Percentiles rank a stretch among this genome's conserved stretches.
phyloP scores from a whole-genome alignment of 2,113 vertebrate genomes.

The Gallinago paraguaiae region DNA sequence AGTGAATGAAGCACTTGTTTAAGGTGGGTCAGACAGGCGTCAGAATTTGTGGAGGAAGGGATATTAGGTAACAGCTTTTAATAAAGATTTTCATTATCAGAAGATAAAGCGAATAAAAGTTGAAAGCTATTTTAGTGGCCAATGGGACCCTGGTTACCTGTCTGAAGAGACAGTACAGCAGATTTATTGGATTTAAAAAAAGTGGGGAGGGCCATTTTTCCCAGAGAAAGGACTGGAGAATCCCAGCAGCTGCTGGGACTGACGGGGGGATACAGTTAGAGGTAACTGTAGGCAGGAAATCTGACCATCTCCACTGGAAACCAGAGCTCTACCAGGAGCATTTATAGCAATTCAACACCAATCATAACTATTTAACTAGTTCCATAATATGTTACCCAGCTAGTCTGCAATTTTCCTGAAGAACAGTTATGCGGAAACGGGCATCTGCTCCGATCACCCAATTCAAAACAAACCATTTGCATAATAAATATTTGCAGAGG shows the following conservation, averaged over 20 bases:
- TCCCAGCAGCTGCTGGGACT: background rate
- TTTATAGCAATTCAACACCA: conserved; percentile 60
- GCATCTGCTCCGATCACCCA: conserved; percentile 77
- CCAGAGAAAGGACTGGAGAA: background rate
- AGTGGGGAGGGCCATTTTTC: background rate
- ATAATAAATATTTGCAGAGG: conserved; percentile 81
- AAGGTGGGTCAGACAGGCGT: background rate
- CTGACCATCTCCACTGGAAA: conserved; percentile 13
- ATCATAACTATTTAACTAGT: conserved; percentile 64
- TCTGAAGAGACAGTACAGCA: conserved; percentile 48
- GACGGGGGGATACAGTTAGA: background rate
- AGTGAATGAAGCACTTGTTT: background rate
- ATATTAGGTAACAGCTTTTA: background rate
- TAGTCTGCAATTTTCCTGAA: conserved; percentile 68
- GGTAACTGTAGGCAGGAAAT: conserved; percentile 1
- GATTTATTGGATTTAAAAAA: conserved; percentile 42
- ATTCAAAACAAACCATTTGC: conserved; percentile 79
- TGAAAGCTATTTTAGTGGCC: conserved; percentile 24
- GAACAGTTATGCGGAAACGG: conserved; percentile 70
- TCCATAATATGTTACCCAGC: conserved; percentile 56
- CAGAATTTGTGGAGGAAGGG: background rate
- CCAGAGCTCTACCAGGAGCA: conserved; percentile 10
- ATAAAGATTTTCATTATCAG: background rate
- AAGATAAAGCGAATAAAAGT: background rate
- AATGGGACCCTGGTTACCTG: conserved; percentile 14